Evolutionary conservation across 2,113 vertebrate genomes (phyloP), one percentile per base, ranked within the genome.

Genomic region (Plestiodon gilberti): DNA sequence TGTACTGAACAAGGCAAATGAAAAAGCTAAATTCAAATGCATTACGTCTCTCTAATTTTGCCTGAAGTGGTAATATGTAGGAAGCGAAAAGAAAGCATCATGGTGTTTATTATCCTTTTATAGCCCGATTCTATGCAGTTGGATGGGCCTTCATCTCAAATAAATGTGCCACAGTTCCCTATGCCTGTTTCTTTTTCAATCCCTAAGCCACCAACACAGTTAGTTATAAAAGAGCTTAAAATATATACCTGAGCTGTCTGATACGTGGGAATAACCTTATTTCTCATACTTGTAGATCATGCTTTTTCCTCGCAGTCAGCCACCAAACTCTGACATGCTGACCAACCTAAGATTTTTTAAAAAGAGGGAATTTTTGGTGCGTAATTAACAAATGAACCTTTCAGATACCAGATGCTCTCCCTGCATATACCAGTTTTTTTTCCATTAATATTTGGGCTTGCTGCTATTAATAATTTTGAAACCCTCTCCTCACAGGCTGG

Each of bases 301-400:
- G 8, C 3, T 3, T 18, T 13, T 18, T 81, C 59, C 15, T 73
- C 25, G 9, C 23, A 64, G 57, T 74, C 59, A 30, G 22, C 59
- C 43, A 38, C 40, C 20, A 65, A 25, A 35, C 9, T 7, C 17
- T 55, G 78, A 64, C 22, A 52, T 65, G 20, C 17, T 78, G 18
- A 28, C 52, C 64, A 59, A 75, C 33, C 85, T 86, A 81, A 35
- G 17, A 81, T 81, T 81, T 62, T 30, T n/a, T n/a, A 52, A 69
- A 65, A 85, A 65, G 67, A 38, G 33, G 30, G 48, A 71, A 57
- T 78, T 78, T 61, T 7, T 59, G 23, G 25, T 59, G 35, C 35
- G 17, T 69, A 67, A 55, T 77, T 69, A 57, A 55, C n/a, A 57
- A 59, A 64, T 9, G 17, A 15, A 33, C 69, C n/a, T 38, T 84